A percentile compares a stretch with the other conserved stretches of the same genome.
These are phyloP conservation scores for Darevskia nairensis DNA, from an alignment of 2,797 vertebrate genomes.

Conservation along the genomic window DNA sequence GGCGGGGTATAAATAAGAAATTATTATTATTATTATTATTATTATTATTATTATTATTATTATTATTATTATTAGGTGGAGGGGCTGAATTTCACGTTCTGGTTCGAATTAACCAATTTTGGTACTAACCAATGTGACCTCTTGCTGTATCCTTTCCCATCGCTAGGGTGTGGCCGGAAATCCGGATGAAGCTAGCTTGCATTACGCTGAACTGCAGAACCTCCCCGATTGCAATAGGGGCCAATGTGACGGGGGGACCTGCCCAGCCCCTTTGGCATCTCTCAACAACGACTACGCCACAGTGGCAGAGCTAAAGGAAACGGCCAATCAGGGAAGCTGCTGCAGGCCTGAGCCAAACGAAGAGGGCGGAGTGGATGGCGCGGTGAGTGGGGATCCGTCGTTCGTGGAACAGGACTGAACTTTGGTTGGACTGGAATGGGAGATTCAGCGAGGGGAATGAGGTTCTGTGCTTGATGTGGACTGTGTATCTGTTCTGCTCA, in stretches of 20 bases:
- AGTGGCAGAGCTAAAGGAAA: neutral
- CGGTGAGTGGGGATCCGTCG: neutral
- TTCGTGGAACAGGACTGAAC: neutral
- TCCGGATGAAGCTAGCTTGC: neutral
- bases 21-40: no score
- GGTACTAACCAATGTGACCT: neutral
- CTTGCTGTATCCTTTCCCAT: neutral
- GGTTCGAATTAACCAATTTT: no score
- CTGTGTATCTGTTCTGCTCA: neutral
- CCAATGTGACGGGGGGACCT: slow-evolving; percentile 21
- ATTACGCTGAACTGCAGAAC: slow-evolving; percentile 25
- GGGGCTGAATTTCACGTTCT: no score
- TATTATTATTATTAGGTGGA: no score
- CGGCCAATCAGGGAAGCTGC: neutral
- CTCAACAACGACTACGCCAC: slow-evolving; percentile 22
- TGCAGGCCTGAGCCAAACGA: neutral
- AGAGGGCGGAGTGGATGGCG: neutral
- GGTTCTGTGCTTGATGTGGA: neutral
- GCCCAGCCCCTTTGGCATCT: no score
- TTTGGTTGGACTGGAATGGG: neutral
- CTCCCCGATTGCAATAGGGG: neutral
- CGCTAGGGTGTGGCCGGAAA: neutral
- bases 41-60: no score
- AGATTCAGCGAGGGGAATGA: no score
- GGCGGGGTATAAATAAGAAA: no score